These are phyloP conservation scores for Palythoa grandis DNA, from an alignment of 92 coral and sea anemone species.

Conservation along the genomic window DNA sequence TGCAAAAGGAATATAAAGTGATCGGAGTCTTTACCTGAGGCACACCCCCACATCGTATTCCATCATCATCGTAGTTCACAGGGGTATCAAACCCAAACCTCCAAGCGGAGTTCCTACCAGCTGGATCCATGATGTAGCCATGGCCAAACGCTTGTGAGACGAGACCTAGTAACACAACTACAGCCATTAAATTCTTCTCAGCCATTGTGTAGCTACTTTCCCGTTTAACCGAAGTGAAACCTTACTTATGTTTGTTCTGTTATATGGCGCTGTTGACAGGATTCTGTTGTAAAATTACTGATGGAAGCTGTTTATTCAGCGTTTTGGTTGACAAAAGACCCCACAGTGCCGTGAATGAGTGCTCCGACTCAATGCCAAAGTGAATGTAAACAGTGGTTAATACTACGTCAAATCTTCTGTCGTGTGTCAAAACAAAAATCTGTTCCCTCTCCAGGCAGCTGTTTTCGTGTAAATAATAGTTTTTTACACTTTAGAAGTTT, in stretches of 20 bases:
- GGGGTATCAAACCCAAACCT: conserved; percentile 26
- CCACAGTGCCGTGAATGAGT: not conserved
- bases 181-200: not conserved
- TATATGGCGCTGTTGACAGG: conserved; percentile 1
- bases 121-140: conserved; percentile 19
- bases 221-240: not conserved
- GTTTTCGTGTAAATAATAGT: no score
- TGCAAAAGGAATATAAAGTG: not conserved
- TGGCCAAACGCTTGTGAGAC: conserved; percentile 13
- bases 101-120: conserved; percentile 35
- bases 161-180: not conserved
- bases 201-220: not conserved
- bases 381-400: no score
- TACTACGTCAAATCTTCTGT: no score
- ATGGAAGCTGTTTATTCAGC: not conserved
- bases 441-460: no score
- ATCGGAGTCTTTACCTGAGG: conserved; percentile 16
- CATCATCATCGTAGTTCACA: conserved; percentile 18
- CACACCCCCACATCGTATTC: conserved; percentile 31
- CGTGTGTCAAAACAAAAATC: no score
- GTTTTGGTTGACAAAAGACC: not conserved
- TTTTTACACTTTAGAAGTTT: no score
- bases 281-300: not conserved
- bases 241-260: not conserved
- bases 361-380: not conserved